Percentiles rank a stretch among this genome's conserved stretches.
These are phyloP conservation scores for Dendrolimus pini DNA, from an alignment of 2,888 invertebrate genomes.

Conservation along the genomic window DNA sequence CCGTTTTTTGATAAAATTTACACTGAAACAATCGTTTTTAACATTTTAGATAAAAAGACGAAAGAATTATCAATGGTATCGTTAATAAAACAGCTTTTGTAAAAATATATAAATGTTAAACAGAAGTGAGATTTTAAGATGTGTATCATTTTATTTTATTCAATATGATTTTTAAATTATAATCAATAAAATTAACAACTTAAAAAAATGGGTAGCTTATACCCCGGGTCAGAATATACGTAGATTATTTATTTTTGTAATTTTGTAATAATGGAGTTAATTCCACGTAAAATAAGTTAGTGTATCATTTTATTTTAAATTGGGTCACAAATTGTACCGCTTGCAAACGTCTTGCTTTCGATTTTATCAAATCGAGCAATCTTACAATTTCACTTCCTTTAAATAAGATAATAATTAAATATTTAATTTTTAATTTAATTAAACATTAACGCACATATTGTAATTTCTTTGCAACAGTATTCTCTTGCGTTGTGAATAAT, in stretches of 20 bases:
- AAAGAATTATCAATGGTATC: neutral
- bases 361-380: neutral
- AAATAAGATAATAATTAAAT: neutral
- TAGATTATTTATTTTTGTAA: no score
- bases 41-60: neutral
- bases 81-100: neutral
- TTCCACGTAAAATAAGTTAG: no score
- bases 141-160: no score
- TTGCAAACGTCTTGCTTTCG: no score
- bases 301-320: no score
- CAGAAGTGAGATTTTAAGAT: neutral
- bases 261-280: no score
- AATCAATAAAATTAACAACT: no score
- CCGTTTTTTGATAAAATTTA: neutral
- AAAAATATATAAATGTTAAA: neutral
- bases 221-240: no score
- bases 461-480: neutral
- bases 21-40: neutral
- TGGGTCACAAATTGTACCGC: no score
- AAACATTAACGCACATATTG: neutral
- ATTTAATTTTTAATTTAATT: neutral
- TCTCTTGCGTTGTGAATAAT: constrained; percentile 1
- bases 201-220: no score
- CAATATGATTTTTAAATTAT: no score
- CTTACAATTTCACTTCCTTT: neutral